Percentiles rank a stretch among this genome's conserved stretches.
Evolutionary conservation across 2,113 vertebrate species (phyloP).

Genomic region (Gallinago jamesoni): DNA sequence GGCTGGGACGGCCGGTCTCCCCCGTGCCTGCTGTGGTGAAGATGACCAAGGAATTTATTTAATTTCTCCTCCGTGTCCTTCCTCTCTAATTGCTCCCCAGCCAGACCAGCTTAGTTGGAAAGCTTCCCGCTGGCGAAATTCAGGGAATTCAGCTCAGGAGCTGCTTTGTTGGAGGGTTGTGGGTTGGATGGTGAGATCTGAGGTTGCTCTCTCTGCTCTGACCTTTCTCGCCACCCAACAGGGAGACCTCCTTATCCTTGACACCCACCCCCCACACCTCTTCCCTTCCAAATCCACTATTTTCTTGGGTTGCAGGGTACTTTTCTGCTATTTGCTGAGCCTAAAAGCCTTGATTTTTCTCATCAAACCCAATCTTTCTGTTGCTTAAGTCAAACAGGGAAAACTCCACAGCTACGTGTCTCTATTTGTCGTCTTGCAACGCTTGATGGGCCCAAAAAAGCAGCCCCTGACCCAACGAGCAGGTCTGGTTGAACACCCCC

Average conservation of each 20-base stretch:
- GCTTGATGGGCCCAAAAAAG: neutral
- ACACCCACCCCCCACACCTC: neutral
- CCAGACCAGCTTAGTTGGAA: neutral
- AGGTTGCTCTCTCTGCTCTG: neutral
- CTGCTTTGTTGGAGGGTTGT: neutral
- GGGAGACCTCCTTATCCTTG: neutral
- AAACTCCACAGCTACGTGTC: neutral
- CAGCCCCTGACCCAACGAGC: neutral
- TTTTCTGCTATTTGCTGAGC: constrained; percentile 31
- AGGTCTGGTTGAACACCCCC: neutral
- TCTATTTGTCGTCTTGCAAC: neutral
- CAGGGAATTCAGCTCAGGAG: neutral
- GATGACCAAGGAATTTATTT: neutral
- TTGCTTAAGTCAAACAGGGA: neutral
- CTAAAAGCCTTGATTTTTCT: neutral
- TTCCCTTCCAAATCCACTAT: neutral
- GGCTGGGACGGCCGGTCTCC: rapidly evolving
- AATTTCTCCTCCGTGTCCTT: neutral
- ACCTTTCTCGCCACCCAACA: neutral
- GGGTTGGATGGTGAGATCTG: neutral
- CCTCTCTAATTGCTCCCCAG: constrained; percentile 24
- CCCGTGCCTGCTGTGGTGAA: neutral
- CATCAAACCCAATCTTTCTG: neutral
- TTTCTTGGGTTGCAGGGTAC: neutral
- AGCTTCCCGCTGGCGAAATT: neutral